Evolutionary conservation across 2,113 vertebrate species (phyloP), one percentile per base, ranked within the genome.

Genomic region (Archilochus colubris): DNA sequence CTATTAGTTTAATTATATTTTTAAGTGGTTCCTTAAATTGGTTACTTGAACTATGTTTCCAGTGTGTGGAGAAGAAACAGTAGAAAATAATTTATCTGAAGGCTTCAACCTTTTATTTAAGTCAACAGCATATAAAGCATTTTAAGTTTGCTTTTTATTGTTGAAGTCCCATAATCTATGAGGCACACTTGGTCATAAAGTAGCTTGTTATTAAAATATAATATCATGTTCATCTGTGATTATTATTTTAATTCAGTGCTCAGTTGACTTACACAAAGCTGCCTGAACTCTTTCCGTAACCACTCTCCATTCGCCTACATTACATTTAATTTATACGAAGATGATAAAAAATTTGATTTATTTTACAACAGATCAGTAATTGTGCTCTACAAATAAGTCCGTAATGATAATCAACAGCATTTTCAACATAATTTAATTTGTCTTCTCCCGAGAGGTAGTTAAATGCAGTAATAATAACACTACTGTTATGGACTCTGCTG

Each of bases 401-500:
- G 94, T 98, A 98, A 98, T 98, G 98, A 98, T 98, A 98, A 98
- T 98, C 98, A 98, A 98, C 98, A 98, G 97, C 98, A 98, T 98
- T 98, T 98, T 98, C 98, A 98, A 98, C 98, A 96, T 98, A 98
- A 98, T 98, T 98, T 98, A 98, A 98, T 98, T 98, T 98, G 98
- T 98, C 98, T 98, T 98, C 98, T 98, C 98, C 98, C 95, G 86
- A 98, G 98, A 98, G 98, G 98, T 98, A 98, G 98, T 98, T 98
- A 98, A 98, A 98, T 97, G 97, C 97, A 98, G 97, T 98, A 98
- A 98, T 98, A 98, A 98, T 98, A 98, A 98, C 97, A 96, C 96
- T 97, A 98, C 97, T 97, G 97, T 98, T 98, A 98, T 98, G 98
- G 98, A 98, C 98, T 98, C 96, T 87, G 91, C 97, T 95, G 98